These are phyloP conservation scores for Lepidocolaptes lacrymiger DNA, from an alignment of 2,797 vertebrate species.

Conservation along the genomic window DNA sequence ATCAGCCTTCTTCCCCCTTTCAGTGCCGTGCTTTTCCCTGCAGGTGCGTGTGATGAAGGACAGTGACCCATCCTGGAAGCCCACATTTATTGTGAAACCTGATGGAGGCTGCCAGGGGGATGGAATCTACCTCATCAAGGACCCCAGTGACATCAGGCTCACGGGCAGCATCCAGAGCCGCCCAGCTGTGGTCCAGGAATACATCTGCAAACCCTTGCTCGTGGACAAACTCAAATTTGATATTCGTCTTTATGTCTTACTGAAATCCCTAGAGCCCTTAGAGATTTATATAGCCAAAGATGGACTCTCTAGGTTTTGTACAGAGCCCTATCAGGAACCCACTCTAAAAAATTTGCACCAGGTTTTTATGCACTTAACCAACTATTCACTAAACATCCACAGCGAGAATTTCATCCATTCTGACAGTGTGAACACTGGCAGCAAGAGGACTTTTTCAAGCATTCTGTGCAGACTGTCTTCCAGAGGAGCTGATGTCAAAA, in stretches of 20 bases:
- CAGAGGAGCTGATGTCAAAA: constrained; percentile 92
- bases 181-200: constrained; percentile 94
- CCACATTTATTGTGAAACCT: constrained; percentile 96
- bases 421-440: constrained; percentile 90
- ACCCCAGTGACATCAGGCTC: constrained; percentile 86
- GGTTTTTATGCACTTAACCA: constrained; percentile 97
- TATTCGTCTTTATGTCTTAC: constrained; percentile 93
- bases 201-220: constrained; percentile 92
- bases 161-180: constrained; percentile 82
- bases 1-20: neutral
- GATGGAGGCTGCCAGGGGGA: constrained; percentile 96
- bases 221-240: constrained; percentile 98
- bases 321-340: constrained; percentile 95
- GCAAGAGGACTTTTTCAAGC: constrained; percentile 96
- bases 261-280: constrained; percentile 92
- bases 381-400: constrained; percentile 96
- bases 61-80: constrained; percentile 81
- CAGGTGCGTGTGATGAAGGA: constrained; percentile 90
- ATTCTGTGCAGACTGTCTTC: constrained; percentile 89
- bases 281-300: constrained; percentile 98
- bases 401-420: constrained; percentile 95
- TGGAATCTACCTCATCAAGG: constrained; percentile 98
- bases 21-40: neutral
- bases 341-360: constrained; percentile 91
- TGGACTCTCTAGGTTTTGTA: constrained; percentile 95